These are phyloP conservation scores for Notothenia coriiceps DNA, from an alignment of 2,113 vertebrate species.

Conservation along the genomic window DNA sequence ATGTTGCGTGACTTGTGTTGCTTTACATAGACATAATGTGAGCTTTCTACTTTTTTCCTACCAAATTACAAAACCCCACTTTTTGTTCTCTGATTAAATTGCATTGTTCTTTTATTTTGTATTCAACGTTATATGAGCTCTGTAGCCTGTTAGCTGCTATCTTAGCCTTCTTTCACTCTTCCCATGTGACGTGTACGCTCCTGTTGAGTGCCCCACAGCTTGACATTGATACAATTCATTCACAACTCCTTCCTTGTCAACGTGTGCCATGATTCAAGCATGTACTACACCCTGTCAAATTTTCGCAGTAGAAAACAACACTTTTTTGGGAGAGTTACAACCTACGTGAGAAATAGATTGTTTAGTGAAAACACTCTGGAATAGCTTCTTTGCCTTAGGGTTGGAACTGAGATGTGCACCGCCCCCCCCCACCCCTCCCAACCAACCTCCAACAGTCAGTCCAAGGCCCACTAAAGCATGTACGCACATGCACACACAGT, in stretches of 20 bases:
- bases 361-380: slow-evolving; percentile 73
- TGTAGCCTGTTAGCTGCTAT: neutral
- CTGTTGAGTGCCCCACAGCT: neutral
- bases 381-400: slow-evolving; percentile 71
- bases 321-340: slow-evolving; percentile 64
- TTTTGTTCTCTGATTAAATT: neutral
- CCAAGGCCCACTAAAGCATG: slow-evolving; percentile 38
- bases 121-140: neutral
- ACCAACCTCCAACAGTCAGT: slow-evolving; percentile 32
- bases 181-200: neutral
- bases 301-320: slow-evolving; percentile 55
- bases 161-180: neutral
- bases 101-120: neutral
- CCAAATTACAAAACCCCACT: neutral
- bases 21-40: slow-evolving; percentile 1
- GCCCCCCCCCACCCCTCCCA: neutral
- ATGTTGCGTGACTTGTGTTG: slow-evolving; percentile 9
- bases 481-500: slow-evolving; percentile 30
- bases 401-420: slow-evolving; percentile 61
- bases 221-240: slow-evolving; percentile 14
- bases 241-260: slow-evolving; percentile 37
- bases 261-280: slow-evolving; percentile 54
- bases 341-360: slow-evolving; percentile 63
- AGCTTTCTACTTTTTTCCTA: neutral
- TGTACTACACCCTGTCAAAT: slow-evolving; percentile 65